A percentile compares a stretch with the other conserved stretches of the same genome.
Conservation (phyloP, 2,113 vertebrate genomes). For the Ciconia maguari region DNA sequence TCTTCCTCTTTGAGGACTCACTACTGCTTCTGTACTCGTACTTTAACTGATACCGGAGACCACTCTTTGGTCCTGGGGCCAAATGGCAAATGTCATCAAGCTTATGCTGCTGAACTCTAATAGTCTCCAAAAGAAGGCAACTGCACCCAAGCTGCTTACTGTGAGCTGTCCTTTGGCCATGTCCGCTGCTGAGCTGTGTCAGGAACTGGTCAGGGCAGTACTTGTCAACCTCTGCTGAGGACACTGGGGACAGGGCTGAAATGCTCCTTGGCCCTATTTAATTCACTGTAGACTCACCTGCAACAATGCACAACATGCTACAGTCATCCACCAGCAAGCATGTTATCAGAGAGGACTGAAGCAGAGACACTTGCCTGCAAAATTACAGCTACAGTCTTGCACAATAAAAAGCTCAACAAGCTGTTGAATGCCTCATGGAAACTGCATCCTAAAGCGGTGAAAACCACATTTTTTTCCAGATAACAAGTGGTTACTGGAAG, state of each 20-base stretch:
- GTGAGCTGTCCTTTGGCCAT: neutral
- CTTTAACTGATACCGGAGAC: neutral
- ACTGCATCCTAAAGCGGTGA: neutral
- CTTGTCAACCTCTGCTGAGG: rapidly evolving
- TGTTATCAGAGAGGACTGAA: neutral
- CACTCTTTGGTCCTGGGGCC: neutral
- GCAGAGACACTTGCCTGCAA: neutral
- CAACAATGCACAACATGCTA: neutral
- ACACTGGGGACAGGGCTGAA: neutral
- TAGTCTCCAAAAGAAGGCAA: neutral
- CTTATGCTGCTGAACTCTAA: neutral
- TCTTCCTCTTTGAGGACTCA: neutral
- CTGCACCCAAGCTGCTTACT: neutral
- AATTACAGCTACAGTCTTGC: neutral
- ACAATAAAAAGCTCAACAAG: neutral
- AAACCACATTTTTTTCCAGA: neutral
- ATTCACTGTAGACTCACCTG: neutral
- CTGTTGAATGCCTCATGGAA: neutral
- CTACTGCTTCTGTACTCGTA: neutral
- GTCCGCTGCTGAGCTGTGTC: neutral
- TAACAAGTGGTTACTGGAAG: neutral
- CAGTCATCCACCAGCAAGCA: neutral
- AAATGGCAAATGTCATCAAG: neutral
- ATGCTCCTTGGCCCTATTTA: neutral
- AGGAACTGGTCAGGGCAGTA: neutral